Evolutionary conservation across 2,797 vertebrate species (phyloP).

Genomic region (Crenuchus spilurus): DNA sequence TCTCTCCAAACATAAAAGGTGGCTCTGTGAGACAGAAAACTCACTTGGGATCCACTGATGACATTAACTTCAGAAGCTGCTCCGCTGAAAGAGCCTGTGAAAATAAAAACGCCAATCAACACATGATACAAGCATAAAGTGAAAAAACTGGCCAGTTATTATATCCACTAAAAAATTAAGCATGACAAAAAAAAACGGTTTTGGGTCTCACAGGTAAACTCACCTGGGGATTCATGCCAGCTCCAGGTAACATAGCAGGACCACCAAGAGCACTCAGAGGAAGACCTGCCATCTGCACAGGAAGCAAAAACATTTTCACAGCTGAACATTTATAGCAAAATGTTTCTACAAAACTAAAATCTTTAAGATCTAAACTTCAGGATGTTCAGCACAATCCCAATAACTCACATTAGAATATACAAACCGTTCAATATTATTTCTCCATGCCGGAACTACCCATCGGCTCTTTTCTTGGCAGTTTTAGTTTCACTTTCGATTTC

Average conservation of each 20-base stretch:
- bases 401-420: no score
- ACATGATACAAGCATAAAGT: background rate
- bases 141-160: background rate
- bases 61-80: conserved; percentile 95
- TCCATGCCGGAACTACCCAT: no score
- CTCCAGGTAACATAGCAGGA: conserved; percentile 87
- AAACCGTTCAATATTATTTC: no score
- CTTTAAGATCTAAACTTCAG: background rate
- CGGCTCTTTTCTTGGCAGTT: no score
- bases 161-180: background rate
- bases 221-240: conserved; percentile 93
- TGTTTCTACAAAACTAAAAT: no score
- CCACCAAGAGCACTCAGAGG: conserved; percentile 86
- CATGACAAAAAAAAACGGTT: background rate
- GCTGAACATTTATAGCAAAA: background rate
- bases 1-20: no score
- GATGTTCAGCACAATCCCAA: no score
- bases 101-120: background rate
- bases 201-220: no score
- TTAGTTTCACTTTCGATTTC: no score
- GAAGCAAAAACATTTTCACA: background rate
- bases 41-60: conserved; percentile 95
- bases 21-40: conserved; percentile 49
- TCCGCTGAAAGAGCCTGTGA: conserved; percentile 80
- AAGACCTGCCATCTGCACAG: conserved; percentile 87